These are phyloP conservation scores for Turdus rufiventris DNA, from an alignment of 2,113 vertebrate species.

Conservation along the genomic window DNA sequence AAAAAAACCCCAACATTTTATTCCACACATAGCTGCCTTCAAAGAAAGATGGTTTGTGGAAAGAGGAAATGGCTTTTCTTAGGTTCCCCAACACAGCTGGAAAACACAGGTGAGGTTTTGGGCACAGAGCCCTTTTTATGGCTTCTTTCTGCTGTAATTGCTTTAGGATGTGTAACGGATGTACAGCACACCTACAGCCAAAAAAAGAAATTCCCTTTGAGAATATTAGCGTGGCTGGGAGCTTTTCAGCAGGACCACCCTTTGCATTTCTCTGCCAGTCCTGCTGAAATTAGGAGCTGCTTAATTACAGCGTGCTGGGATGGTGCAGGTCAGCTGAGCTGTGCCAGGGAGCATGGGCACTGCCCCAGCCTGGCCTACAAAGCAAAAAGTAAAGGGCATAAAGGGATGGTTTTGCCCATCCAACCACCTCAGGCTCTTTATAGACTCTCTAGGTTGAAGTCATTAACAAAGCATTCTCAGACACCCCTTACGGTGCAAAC, in stretches of 20 bases:
- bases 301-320: background rate
- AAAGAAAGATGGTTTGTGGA: constrained; percentile 31
- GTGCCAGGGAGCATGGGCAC: background rate
- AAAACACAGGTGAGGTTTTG: constrained; percentile 42
- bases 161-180: constrained; percentile 11
- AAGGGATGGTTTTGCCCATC: background rate
- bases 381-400: background rate
- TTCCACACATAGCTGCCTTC: constrained; percentile 19
- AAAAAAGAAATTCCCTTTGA: background rate
- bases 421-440: background rate
- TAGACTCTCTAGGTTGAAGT: background rate
- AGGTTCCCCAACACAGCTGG: constrained; percentile 33
- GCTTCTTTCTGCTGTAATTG: background rate
- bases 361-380: background rate
- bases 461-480: background rate
- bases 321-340: background rate
- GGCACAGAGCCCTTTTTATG: constrained; percentile 19
- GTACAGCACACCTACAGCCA: background rate
- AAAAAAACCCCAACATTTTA: constrained; percentile 8
- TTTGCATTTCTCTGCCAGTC: background rate
- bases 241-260: background rate
- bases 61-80: constrained; percentile 54
- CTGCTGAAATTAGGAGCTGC: background rate
- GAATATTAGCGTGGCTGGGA: background rate
- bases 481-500: background rate